Evolutionary conservation across 2,113 vertebrate genomes (phyloP).

Genomic region (Daubentonia madagascariensis): DNA sequence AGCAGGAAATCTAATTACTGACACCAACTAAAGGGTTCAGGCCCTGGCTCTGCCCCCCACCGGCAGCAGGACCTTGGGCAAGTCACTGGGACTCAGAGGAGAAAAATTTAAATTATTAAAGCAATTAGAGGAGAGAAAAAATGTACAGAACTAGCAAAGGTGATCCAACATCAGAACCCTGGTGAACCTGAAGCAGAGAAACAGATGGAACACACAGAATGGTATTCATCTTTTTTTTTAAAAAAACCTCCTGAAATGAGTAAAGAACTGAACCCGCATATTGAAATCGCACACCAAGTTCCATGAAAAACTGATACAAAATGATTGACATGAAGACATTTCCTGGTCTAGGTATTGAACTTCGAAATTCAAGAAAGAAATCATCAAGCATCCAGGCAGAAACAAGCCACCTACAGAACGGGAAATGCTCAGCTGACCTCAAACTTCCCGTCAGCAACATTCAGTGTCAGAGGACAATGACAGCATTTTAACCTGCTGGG

Average conservation of each 20-base stretch:
- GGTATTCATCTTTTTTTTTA: not conserved
- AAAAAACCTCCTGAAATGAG: not conserved
- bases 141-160: not conserved
- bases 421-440: not conserved
- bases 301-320: not conserved
- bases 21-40: not conserved
- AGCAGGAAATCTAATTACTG: not conserved
- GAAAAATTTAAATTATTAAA: not conserved
- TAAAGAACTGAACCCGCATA: not conserved
- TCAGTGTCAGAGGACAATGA: not conserved
- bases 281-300: not conserved
- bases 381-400: not conserved
- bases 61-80: not conserved
- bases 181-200: not conserved
- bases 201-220: not conserved
- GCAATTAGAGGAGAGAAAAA: not conserved
- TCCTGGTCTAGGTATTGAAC: not conserved
- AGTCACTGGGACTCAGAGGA: not conserved
- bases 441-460: not conserved
- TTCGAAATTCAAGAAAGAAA: not conserved
- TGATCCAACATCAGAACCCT: not conserved
- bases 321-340: not conserved
- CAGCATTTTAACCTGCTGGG: not conserved
- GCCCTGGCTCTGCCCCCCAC: not conserved
- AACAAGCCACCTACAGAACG: not conserved